Conservation (phyloP, 2,797 vertebrate species). For the Buceros bicornis region DNA sequence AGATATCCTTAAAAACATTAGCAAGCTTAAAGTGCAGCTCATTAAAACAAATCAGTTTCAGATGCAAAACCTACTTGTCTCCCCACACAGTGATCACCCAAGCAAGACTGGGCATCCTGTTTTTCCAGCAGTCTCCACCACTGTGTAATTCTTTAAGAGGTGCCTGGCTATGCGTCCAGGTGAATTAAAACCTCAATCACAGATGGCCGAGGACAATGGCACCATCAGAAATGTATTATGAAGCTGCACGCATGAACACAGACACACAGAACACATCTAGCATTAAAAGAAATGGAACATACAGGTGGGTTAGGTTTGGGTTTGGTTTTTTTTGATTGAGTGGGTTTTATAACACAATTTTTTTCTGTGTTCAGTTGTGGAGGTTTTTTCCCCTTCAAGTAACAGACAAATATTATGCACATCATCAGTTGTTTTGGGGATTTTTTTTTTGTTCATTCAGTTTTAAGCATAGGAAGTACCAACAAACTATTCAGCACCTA, state of each 20-base stretch:
- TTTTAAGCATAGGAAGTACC: neutral
- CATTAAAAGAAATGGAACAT: neutral
- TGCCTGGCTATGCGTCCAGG: neutral
- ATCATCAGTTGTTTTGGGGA: neutral
- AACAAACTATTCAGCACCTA: neutral
- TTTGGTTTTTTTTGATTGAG: neutral
- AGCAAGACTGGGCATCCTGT: neutral
- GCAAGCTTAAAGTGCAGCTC: neutral
- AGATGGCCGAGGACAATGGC: neutral
- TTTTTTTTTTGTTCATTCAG: neutral
- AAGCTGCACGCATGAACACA: neutral
- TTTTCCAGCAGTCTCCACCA: neutral
- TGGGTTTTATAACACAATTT: neutral
- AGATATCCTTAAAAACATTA: neutral
- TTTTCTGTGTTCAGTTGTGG: neutral
- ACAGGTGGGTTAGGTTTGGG: too few relatives aligned
- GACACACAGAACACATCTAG: neutral
- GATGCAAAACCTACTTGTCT: neutral
- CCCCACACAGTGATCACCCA: neutral
- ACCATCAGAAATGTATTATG: neutral
- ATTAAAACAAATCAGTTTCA: constrained; percentile 9
- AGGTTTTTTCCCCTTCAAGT: neutral
- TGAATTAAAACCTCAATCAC: neutral
- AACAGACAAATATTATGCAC: neutral
- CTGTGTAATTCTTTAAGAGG: neutral